Evolutionary conservation across 1,140 invertebrate genomes (phyloP).

Genomic region (Nixonia krombeini): DNA sequence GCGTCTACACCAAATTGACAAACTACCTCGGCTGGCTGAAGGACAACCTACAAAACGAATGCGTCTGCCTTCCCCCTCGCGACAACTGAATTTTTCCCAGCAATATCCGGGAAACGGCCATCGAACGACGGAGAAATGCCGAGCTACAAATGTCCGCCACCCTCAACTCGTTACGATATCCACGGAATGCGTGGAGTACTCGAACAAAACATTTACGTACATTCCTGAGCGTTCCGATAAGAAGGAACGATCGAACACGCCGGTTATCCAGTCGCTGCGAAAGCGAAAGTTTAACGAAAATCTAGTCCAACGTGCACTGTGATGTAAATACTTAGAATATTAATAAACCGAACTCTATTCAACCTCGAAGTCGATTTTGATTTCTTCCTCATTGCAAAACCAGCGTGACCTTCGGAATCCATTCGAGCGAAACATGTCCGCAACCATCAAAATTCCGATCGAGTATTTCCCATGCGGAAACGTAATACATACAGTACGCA

Average conservation of each 20-base stretch:
- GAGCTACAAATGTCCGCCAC: too few species aligned
- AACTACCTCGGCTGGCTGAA: slow-evolving; percentile 80
- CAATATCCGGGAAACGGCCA: too few species aligned
- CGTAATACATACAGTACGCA: too few species aligned
- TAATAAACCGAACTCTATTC: slow-evolving; percentile 12
- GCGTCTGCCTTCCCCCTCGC: slow-evolving; percentile 69
- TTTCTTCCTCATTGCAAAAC: too few species aligned
- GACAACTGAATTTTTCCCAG: slow-evolving; percentile 22
- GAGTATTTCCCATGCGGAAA: too few species aligned
- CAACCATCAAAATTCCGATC: too few species aligned
- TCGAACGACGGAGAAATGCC: too few species aligned
- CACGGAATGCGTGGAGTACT: too few species aligned
- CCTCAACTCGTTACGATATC: too few species aligned
- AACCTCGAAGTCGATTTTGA: neutral
- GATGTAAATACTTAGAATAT: slow-evolving; percentile 38
- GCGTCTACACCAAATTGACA: slow-evolving; percentile 81
- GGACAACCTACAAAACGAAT: slow-evolving; percentile 71
- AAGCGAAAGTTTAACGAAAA: slow-evolving; percentile 32
- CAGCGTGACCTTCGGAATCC: neutral
- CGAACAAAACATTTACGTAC: too few species aligned
- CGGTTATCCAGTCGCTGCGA: slow-evolving; percentile 10
- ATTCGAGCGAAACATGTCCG: too few species aligned
- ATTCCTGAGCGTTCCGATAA: slow-evolving; percentile 17
- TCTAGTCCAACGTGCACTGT: slow-evolving; percentile 62
- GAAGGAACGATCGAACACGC: neutral